Conservation (phyloP, 2,888 invertebrate genomes). For the Melangyna quadrimaculata region DNA sequence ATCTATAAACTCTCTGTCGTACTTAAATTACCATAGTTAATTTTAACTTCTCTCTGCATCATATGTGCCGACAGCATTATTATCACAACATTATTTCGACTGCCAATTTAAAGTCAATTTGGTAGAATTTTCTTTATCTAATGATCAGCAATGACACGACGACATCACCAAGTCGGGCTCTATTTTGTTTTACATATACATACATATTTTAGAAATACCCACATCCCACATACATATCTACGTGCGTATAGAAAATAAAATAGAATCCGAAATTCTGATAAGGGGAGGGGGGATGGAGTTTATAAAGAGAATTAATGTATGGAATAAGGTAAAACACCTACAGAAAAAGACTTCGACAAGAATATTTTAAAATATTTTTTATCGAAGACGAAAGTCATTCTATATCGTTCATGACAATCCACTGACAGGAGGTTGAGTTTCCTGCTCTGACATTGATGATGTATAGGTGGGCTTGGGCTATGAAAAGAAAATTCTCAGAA, state of each 20-base stretch:
- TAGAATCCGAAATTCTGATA: not conserved
- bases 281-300: not conserved
- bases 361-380: not conserved
- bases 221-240: no score
- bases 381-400: not conserved
- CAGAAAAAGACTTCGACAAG: not conserved
- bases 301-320: not conserved
- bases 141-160: constrained; percentile 8
- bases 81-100: constrained; percentile 30
- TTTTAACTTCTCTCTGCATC: constrained; percentile 18
- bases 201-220: no score
- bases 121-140: constrained; percentile 26
- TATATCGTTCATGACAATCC: not conserved
- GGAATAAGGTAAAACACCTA: not conserved
- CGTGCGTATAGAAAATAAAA: no score
- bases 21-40: constrained; percentile 51
- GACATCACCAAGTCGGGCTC: not conserved
- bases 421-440: constrained; percentile 16
- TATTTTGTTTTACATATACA: not conserved
- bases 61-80: constrained; percentile 26
- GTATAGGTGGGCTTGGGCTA: not conserved
- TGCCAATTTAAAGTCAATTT: constrained; percentile 63
- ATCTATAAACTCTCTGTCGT: not conserved
- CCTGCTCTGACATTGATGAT: constrained; percentile 8
- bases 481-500: constrained; percentile 27